phyloP scores from a whole-genome alignment of 2,797 vertebrate genomes.

The Eupleurogrammus muticus region DNA sequence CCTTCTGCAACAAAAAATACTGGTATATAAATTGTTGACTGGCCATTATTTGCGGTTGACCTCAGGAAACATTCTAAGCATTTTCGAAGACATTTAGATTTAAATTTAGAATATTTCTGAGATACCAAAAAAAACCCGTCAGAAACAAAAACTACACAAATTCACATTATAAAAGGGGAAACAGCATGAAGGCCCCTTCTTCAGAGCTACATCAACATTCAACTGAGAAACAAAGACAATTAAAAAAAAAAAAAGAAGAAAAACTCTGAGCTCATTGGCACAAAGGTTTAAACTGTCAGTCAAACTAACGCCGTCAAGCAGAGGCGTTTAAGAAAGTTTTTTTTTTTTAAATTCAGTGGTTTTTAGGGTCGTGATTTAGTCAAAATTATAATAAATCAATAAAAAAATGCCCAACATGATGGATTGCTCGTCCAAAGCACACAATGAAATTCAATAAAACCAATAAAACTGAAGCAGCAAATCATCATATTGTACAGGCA shows the following conservation, averaged over 20 bases:
- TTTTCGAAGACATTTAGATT: neutral
- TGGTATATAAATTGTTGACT: too few species aligned
- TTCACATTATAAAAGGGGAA: conserved; percentile 17
- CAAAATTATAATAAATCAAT: too few species aligned
- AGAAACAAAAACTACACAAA: neutral
- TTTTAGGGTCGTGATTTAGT: too few species aligned
- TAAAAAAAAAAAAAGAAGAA: neutral
- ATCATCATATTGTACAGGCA: neutral
- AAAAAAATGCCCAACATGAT: too few species aligned
- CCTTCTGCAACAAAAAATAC: neutral
- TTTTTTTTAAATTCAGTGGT: too few species aligned
- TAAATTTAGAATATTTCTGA: neutral
- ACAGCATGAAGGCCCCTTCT: neutral
- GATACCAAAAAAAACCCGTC: too few species aligned
- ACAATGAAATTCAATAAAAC: too few species aligned
- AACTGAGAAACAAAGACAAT: too few species aligned
- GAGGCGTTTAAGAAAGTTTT: too few species aligned
- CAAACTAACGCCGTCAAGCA: neutral
- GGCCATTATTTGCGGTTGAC: neutral
- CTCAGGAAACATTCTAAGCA: neutral
- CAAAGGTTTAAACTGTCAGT: neutral
- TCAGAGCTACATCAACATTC: neutral
- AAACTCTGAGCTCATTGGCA: too few species aligned
- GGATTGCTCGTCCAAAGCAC: too few species aligned
- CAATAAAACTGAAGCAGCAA: too few species aligned